A percentile compares a stretch with the other conserved stretches of the same genome.
Conservation (phyloP, 1,140 invertebrate species). For the Rhopalosiphum padi region DNA sequence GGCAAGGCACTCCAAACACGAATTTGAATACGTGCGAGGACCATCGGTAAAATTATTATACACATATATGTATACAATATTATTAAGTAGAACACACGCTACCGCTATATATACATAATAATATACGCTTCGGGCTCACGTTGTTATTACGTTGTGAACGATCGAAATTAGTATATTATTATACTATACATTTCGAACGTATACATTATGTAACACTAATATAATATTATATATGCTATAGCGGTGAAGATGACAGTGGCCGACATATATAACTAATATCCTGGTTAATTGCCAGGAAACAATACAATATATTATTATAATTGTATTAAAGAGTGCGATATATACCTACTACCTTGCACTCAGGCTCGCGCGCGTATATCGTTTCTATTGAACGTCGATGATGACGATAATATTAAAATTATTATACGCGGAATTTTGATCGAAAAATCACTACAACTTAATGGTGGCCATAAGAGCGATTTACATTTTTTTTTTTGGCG, state of each 20-base stretch:
- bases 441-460: too few species aligned
- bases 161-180: neutral
- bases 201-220: neutral
- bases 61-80: neutral
- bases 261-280: neutral
- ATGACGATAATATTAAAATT: too few species aligned
- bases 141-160: neutral
- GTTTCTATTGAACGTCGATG: too few species aligned
- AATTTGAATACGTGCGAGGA: conserved; percentile 4
- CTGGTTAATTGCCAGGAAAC: neutral
- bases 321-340: neutral
- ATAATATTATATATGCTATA: neutral
- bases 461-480: too few species aligned
- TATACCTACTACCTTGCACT: neutral
- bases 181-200: neutral
- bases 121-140: neutral
- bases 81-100: neutral
- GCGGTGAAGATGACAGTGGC: neutral
- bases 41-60: neutral
- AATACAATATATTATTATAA: neutral
- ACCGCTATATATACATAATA: neutral
- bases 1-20: neutral
- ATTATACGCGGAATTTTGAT: too few species aligned
- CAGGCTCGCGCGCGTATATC: too few species aligned
- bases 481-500: too few species aligned